Conservation (phyloP, 2,113 vertebrate genomes). For the Cavia porcellus region DNA sequence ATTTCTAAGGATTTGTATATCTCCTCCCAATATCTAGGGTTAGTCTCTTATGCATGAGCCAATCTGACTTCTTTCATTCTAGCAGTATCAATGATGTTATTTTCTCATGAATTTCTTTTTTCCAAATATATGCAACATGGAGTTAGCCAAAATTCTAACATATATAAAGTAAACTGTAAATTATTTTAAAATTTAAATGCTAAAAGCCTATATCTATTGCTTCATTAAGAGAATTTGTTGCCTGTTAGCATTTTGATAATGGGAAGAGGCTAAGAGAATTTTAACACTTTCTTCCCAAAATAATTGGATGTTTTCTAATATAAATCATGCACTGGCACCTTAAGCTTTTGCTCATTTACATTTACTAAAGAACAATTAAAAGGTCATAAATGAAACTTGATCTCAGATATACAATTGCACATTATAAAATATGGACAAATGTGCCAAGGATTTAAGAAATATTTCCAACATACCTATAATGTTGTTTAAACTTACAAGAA, state of each 20-base stretch:
- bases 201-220: not conserved
- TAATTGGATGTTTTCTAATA: not conserved
- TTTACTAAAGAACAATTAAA: not conserved
- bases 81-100: not conserved
- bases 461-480: not conserved
- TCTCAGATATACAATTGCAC: not conserved
- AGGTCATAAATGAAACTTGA: not conserved
- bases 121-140: not conserved
- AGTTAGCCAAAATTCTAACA: not conserved
- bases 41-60: not conserved
- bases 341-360: not conserved
- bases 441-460: not conserved
- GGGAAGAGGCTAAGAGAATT: not conserved
- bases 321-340: not conserved
- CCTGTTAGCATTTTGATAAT: not conserved
- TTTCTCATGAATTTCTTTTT: not conserved
- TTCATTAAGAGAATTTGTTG: not conserved
- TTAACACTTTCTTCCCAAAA: not conserved
- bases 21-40: not conserved
- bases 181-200: not conserved
- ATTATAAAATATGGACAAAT: not conserved
- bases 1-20: not conserved
- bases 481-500: not conserved
- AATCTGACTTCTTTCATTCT: not conserved
- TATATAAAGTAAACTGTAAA: not conserved